phyloP scores from a whole-genome alignment of 2,113 vertebrate species.

The Cairina moschata region DNA sequence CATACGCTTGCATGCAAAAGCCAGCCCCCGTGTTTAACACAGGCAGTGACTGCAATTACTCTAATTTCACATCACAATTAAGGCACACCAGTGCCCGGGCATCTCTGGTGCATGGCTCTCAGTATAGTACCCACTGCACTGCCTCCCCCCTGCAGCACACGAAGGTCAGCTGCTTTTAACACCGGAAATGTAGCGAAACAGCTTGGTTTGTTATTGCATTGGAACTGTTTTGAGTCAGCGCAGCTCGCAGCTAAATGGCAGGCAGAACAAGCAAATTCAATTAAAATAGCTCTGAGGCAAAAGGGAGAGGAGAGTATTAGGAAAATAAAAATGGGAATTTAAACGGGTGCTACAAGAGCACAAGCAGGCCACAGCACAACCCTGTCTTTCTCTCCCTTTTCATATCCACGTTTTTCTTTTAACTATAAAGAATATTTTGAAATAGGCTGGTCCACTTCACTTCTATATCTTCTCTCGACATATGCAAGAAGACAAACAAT shows the following conservation, averaged over 20 bases:
- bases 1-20: rapidly evolving
- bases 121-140: rapidly evolving
- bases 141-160: neutral
- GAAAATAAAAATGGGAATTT: constrained; percentile 31
- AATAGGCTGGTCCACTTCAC: neutral
- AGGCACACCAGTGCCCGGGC: rapidly evolving
- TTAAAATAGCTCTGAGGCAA: constrained; percentile 55
- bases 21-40: neutral
- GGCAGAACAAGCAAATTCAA: constrained; percentile 43
- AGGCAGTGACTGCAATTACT: neutral
- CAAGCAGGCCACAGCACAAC: neutral
- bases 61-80: neutral
- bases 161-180: constrained; percentile 45
- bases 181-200: constrained; percentile 35
- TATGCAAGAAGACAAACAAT: neutral
- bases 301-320: constrained; percentile 11
- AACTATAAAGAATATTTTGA: neutral
- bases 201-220: constrained; percentile 35
- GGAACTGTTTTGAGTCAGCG: constrained; percentile 8
- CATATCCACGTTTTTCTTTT: neutral
- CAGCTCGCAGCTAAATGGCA: constrained; percentile 18
- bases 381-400: neutral
- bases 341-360: neutral
- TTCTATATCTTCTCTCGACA: neutral
- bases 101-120: rapidly evolving